phyloP scores from a whole-genome alignment of 2,797 vertebrate genomes.

The Oryzias dopingdopingensis region DNA sequence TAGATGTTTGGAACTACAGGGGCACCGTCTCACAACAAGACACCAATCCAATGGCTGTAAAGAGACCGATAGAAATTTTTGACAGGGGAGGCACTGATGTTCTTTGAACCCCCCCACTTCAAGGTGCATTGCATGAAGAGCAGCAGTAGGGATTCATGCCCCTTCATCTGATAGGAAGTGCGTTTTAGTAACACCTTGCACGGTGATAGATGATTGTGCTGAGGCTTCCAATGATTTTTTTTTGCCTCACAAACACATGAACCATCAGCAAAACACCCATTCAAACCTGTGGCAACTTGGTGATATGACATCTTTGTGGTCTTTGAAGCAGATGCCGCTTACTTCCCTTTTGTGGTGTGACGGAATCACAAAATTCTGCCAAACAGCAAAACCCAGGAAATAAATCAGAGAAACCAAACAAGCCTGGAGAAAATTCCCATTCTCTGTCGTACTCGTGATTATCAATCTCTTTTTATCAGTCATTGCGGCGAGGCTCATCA shows the following conservation, averaged over 20 bases:
- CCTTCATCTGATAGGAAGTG: constrained; percentile 42
- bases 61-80: constrained; percentile 53
- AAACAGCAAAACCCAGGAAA: constrained; percentile 37
- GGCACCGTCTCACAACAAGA: constrained; percentile 44
- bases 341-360: constrained; percentile 37
- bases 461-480: constrained; percentile 32
- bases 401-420: constrained; percentile 34
- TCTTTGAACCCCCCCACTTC: constrained; percentile 37
- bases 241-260: constrained; percentile 25
- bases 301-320: constrained; percentile 57
- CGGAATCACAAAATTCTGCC: constrained; percentile 46
- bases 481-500: constrained; percentile 21
- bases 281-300: constrained; percentile 10
- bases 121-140: constrained; percentile 24
- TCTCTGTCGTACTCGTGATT: constrained; percentile 38
- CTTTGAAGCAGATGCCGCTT: constrained; percentile 23
- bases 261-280: constrained; percentile 7
- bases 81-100: constrained; percentile 27
- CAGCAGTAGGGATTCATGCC: constrained; percentile 24
- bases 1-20: constrained; percentile 36
- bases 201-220: constrained; percentile 27
- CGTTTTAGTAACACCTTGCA: constrained; percentile 28
- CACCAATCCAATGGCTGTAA: constrained; percentile 39
- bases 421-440: constrained; percentile 36
- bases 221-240: constrained; percentile 16